Conservation (phyloP, 2,113 vertebrate genomes). For the Sinocyclocheilus anshuiensis region DNA sequence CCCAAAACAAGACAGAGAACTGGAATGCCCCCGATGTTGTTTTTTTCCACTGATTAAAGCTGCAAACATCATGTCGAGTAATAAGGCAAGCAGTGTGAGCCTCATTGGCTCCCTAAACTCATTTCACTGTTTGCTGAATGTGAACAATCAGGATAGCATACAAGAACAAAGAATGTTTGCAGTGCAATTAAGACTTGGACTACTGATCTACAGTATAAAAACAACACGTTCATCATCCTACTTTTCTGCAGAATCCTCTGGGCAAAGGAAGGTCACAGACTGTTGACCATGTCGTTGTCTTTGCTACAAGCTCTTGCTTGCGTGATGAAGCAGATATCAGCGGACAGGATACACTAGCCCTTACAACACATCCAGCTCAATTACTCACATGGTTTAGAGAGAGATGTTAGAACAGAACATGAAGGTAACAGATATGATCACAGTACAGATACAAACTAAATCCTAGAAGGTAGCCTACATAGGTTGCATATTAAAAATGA, state of each 20-base stretch:
- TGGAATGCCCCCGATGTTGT: not conserved
- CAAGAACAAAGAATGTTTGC: not conserved
- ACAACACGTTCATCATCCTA: conserved; percentile 23
- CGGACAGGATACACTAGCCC: not conserved
- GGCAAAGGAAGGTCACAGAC: conserved; percentile 23
- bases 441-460: not conserved
- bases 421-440: not conserved
- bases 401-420: not conserved
- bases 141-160: not conserved
- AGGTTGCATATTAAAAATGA: not conserved
- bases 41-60: not conserved
- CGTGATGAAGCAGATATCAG: not conserved
- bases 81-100: not conserved
- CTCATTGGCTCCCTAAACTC: not conserved
- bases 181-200: conserved; percentile 6
- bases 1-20: not conserved
- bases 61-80: not conserved
- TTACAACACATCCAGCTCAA: not conserved
- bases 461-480: too few species aligned
- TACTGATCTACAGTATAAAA: conserved; percentile 8
- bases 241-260: not conserved
- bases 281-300: not conserved
- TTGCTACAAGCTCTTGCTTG: not conserved
- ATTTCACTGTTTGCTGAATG: conserved; percentile 12
- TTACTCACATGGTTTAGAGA: not conserved